phyloP scores from a whole-genome alignment of 2,888 invertebrate genomes.

The Merodon equestris region DNA sequence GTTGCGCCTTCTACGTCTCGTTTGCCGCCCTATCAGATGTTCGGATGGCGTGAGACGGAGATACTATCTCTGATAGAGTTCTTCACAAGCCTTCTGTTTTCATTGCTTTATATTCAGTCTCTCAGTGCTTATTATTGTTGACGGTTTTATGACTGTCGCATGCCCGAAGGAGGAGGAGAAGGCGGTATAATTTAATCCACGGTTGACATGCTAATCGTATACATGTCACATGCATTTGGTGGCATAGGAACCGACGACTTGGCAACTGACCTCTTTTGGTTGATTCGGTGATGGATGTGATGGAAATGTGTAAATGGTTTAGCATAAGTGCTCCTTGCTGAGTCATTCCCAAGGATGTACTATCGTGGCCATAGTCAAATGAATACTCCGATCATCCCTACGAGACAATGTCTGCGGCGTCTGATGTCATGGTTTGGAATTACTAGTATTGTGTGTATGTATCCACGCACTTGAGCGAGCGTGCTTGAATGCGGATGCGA shows the following conservation, averaged over 20 bases:
- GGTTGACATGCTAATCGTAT: conserved; percentile 54
- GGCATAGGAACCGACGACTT: conserved; percentile 16
- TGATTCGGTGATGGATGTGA: conserved; percentile 8
- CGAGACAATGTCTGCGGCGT: neutral
- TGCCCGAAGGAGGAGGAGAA: neutral
- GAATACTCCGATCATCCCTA: no score
- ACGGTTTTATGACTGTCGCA: neutral
- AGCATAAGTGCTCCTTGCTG: conserved; percentile 2
- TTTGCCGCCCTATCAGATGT: no score
- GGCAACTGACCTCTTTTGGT: conserved; percentile 20
- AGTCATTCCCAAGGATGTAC: conserved; percentile 21
- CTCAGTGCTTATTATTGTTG: conserved; percentile 20
- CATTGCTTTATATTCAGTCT: neutral
- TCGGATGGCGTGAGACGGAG: conserved; percentile 9
- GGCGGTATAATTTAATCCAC: conserved; percentile 56
- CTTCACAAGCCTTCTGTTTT: neutral
- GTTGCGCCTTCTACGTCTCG: no score
- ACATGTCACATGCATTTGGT: conserved; percentile 31
- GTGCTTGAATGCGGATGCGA: no score
- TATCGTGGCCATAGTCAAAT: no score
- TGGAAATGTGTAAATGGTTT: neutral
- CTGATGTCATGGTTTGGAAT: conserved; percentile 29
- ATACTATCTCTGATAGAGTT: conserved; percentile 38
- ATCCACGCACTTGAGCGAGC: no score
- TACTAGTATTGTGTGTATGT: no score